Percentiles rank a stretch among this genome's conserved stretches.
phyloP scores from a whole-genome alignment of 2,888 invertebrate species.

The Macropis europaea region DNA sequence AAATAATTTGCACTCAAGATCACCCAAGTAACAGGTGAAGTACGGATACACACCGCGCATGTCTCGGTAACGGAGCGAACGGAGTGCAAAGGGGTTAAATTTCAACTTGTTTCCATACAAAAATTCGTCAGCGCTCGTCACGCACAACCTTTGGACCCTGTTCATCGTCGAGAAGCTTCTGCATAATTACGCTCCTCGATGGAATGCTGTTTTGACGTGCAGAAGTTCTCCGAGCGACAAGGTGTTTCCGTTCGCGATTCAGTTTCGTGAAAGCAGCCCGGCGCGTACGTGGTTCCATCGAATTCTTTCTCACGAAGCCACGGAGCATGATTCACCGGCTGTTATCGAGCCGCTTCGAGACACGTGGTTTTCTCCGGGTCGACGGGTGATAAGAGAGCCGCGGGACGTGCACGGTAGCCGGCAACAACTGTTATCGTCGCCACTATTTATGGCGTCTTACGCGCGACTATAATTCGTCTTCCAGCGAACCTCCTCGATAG shows the following conservation, averaged over 20 bases:
- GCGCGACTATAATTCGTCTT: slow-evolving; percentile 39
- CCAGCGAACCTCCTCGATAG: slow-evolving; percentile 20
- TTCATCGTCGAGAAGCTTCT: too few relatives aligned
- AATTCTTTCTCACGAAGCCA: slow-evolving; percentile 51
- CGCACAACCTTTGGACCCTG: too few relatives aligned
- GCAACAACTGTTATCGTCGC: slow-evolving; percentile 30
- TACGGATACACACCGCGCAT: too few relatives aligned
- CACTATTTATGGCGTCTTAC: slow-evolving; percentile 45
- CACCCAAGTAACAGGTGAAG: too few relatives aligned
- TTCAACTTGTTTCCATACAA: too few relatives aligned
- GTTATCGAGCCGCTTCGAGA: slow-evolving; percentile 51
- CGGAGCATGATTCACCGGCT: slow-evolving; percentile 53
- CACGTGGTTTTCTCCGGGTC: slow-evolving; percentile 43
- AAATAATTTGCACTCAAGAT: too few relatives aligned
- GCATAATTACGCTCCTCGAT: too few relatives aligned
- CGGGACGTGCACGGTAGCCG: slow-evolving; percentile 35
- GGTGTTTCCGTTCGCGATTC: not conserved
- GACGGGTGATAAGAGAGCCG: slow-evolving; percentile 49
- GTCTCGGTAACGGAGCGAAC: too few relatives aligned
- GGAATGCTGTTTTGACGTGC: too few relatives aligned
- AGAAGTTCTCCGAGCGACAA: too few relatives aligned
- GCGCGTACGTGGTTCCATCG: slow-evolving; percentile 3
- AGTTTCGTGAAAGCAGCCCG: slow-evolving; percentile 12
- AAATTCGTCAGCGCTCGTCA: too few relatives aligned
- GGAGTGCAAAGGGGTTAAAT: too few relatives aligned